These are phyloP conservation scores for Ciconia maguari DNA, from an alignment of 2,113 vertebrate genomes.

Conservation along the genomic window DNA sequence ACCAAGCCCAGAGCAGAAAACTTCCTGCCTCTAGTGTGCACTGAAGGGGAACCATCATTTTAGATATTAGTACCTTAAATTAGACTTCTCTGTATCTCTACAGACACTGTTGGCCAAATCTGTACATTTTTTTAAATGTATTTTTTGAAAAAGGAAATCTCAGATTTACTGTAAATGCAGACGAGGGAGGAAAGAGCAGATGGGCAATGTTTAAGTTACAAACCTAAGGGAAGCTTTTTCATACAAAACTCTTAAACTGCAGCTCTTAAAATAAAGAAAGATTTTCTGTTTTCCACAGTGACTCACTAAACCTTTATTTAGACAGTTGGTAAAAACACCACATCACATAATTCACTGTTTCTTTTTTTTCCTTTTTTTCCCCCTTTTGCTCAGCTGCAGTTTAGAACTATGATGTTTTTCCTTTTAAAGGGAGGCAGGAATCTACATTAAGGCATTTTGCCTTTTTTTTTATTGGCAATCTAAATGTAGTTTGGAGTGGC, in stretches of 20 bases:
- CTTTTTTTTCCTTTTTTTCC: constrained; percentile 25
- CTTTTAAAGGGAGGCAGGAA: constrained; percentile 55
- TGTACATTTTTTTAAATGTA: not conserved
- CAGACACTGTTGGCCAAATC: not conserved
- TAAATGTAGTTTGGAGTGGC: constrained; percentile 4
- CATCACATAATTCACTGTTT: constrained; percentile 72
- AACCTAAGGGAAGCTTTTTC: constrained; percentile 75
- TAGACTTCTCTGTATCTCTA: not conserved
- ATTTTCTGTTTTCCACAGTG: constrained; percentile 78
- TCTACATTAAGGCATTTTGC: constrained; percentile 44
- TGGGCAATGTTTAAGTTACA: constrained; percentile 74
- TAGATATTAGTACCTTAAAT: not conserved
- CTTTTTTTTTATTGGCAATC: constrained; percentile 39
- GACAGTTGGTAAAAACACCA: constrained; percentile 80
- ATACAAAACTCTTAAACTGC: constrained; percentile 68
- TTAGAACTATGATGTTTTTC: constrained; percentile 48
- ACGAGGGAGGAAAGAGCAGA: constrained; percentile 65
- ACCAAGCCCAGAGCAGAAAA: not conserved
- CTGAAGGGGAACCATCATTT: not conserved
- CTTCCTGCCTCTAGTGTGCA: not conserved
- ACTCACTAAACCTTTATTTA: constrained; percentile 83
- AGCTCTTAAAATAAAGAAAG: constrained; percentile 78
- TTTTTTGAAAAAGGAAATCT: constrained; percentile 55
- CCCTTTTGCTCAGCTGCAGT: constrained; percentile 39
- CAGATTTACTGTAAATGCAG: constrained; percentile 71